phyloP scores from a whole-genome alignment of 2,797 vertebrate species.

The Sebastes itinus region DNA sequence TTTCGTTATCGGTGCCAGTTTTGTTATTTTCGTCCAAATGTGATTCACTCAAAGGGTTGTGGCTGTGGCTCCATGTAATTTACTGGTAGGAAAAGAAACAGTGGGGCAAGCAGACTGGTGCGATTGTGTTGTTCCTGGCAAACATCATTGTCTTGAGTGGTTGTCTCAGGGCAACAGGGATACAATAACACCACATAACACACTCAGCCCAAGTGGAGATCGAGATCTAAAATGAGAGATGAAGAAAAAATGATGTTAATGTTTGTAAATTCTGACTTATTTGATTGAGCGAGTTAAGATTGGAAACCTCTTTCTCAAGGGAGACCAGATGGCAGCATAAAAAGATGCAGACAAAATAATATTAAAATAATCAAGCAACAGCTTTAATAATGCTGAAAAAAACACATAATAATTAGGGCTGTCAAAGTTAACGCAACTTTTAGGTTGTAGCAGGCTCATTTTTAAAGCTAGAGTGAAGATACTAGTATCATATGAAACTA shows the following conservation, averaged over 20 bases:
- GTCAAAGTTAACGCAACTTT: too few relatives aligned
- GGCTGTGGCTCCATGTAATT: constrained; percentile 67
- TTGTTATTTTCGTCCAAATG: constrained; percentile 64
- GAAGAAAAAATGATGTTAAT: background rate
- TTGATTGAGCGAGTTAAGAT: background rate
- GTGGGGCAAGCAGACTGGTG: constrained; percentile 46
- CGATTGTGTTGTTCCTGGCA: constrained; percentile 71
- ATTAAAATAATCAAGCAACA: background rate
- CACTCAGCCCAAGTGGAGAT: constrained; percentile 9
- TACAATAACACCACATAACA: constrained; percentile 49
- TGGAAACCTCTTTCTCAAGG: background rate
- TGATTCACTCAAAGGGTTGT: constrained; percentile 66
- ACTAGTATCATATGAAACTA: too few relatives aligned
- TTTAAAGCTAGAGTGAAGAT: too few relatives aligned
- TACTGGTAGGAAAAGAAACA: constrained; percentile 63
- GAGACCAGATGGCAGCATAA: background rate
- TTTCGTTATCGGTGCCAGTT: constrained; percentile 58
- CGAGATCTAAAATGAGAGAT: constrained; percentile 37
- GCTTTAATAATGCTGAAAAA: background rate
- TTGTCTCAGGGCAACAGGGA: constrained; percentile 56
- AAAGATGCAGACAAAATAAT: background rate
- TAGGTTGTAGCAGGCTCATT: too few relatives aligned
- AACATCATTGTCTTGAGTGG: constrained; percentile 52
- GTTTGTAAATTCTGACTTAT: constrained; percentile 8
- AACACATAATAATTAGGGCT: too few relatives aligned